These are phyloP conservation scores for Tillus elongatus DNA, from an alignment of 2,888 invertebrate genomes.

Conservation along the genomic window DNA sequence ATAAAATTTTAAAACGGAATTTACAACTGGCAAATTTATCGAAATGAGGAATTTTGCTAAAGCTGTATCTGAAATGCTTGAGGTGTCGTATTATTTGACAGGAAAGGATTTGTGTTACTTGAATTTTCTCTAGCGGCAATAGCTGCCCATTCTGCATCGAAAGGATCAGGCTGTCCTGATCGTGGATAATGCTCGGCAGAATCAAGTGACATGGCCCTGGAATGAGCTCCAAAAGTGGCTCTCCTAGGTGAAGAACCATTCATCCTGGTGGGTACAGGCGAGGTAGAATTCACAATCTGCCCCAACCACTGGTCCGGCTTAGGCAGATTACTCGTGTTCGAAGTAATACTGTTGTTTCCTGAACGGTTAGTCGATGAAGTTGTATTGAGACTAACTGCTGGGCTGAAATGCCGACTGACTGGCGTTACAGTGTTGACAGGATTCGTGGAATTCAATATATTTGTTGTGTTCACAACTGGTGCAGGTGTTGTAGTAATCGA, in stretches of 20 bases:
- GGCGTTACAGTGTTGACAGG: slow-evolving; percentile 27
- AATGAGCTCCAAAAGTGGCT: slow-evolving; percentile 31
- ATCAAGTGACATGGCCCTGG: slow-evolving; percentile 50
- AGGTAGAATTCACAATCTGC: slow-evolving; percentile 55
- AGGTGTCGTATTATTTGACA: slow-evolving; percentile 44
- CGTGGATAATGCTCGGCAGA: slow-evolving; percentile 36
- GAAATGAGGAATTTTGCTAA: too few species aligned
- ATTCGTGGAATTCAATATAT: too few species aligned
- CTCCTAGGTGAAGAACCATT: slow-evolving; percentile 45
- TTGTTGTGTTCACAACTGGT: too few species aligned
- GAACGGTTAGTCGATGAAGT: too few species aligned
- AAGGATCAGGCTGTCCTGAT: slow-evolving; percentile 52
- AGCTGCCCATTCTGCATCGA: slow-evolving; percentile 78
- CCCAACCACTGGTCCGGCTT: slow-evolving; percentile 80
- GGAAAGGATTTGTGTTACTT: slow-evolving; percentile 53
- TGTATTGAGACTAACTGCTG: slow-evolving; percentile 20
- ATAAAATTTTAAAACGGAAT: too few species aligned
- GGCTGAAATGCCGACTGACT: slow-evolving; percentile 29
- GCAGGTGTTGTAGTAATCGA: slow-evolving; percentile 26
- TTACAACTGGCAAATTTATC: too few species aligned
- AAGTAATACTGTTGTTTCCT: slow-evolving; percentile 19
- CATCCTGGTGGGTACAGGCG: slow-evolving; percentile 30
- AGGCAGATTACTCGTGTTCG: slow-evolving; percentile 45
- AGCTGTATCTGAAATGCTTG: slow-evolving; percentile 55
- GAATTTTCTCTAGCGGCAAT: slow-evolving; percentile 48